phyloP scores from a whole-genome alignment of 2,797 vertebrate genomes.

The Eutrigla gurnardus region DNA sequence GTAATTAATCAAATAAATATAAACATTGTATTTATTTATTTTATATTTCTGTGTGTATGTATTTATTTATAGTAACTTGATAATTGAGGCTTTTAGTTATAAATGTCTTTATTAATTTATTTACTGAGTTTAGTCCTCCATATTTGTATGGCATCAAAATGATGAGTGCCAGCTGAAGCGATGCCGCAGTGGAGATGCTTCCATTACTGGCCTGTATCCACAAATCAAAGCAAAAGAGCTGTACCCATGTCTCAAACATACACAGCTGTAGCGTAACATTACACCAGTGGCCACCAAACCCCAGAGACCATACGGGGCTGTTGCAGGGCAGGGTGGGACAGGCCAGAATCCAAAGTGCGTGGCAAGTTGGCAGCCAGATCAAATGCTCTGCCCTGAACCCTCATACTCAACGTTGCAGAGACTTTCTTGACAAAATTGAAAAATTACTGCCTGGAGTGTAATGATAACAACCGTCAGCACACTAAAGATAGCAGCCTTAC shows the following conservation, averaged over 20 bases:
- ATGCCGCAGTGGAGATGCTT: constrained; percentile 32
- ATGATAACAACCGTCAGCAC: constrained; percentile 49
- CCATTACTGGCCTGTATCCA: constrained; percentile 33
- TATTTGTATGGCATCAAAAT: constrained; percentile 13
- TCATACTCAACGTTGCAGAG: constrained; percentile 70
- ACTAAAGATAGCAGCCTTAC: constrained; percentile 13
- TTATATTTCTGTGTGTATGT: too few species aligned
- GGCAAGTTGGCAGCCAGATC: constrained; percentile 71
- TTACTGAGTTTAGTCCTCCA: too few species aligned
- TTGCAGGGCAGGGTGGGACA: constrained; percentile 71
- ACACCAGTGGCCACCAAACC: constrained; percentile 67
- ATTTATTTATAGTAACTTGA: too few species aligned
- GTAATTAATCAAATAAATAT: too few species aligned
- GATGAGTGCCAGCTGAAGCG: constrained; percentile 27
- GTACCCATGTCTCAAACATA: constrained; percentile 24
- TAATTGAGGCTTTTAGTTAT: too few species aligned
- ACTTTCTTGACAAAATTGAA: constrained; percentile 61
- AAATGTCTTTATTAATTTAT: too few species aligned
- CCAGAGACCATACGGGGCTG: constrained; percentile 53
- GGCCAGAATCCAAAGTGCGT: constrained; percentile 56
- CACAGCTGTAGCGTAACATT: constrained; percentile 62
- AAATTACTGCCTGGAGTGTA: constrained; percentile 35
- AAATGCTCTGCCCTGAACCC: constrained; percentile 62
- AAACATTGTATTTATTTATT: too few species aligned
- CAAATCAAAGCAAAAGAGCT: constrained; percentile 36